phyloP scores from a whole-genome alignment of 2,888 invertebrate genomes.

The Phengaris alcon region DNA sequence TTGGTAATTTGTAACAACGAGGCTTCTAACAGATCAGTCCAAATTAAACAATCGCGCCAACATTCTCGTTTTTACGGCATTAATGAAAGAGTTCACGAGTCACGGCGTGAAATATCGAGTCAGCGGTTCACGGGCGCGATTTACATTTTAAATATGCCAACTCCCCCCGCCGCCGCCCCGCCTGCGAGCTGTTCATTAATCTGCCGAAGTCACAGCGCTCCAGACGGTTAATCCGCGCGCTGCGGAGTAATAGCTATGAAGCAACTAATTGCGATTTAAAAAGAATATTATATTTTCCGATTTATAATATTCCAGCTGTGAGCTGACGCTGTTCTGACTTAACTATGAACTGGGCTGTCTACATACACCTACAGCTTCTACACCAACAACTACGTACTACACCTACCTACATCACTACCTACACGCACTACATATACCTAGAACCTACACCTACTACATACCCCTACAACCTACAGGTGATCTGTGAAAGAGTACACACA shows the following conservation, averaged over 20 bases:
- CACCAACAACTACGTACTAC: too few species aligned
- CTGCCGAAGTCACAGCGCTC: conserved; percentile 1
- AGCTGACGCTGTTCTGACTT: neutral
- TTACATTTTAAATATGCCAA: conserved; percentile 2
- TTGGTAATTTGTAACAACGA: neutral
- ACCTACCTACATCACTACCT: too few species aligned
- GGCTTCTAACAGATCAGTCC: neutral
- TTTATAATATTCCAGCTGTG: too few species aligned
- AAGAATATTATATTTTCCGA: neutral
- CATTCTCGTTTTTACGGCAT: neutral
- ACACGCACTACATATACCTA: too few species aligned
- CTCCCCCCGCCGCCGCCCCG: neutral
- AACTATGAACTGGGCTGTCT: too few species aligned
- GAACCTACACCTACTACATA: too few species aligned
- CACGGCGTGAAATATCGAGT: conserved; percentile 3
- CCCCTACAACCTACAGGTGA: too few species aligned
- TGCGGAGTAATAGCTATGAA: neutral
- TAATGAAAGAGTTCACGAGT: neutral
- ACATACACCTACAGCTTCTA: too few species aligned
- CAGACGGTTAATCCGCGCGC: neutral
- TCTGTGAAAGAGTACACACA: too few species aligned
- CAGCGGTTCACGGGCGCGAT: conserved; percentile 15
- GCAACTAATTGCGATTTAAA: neutral
- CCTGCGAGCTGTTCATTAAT: conserved; percentile 7
- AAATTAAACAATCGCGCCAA: neutral